These are phyloP conservation scores for Leptarthrus brevirostris DNA, from an alignment of 2,888 invertebrate species.

Conservation along the genomic window DNA sequence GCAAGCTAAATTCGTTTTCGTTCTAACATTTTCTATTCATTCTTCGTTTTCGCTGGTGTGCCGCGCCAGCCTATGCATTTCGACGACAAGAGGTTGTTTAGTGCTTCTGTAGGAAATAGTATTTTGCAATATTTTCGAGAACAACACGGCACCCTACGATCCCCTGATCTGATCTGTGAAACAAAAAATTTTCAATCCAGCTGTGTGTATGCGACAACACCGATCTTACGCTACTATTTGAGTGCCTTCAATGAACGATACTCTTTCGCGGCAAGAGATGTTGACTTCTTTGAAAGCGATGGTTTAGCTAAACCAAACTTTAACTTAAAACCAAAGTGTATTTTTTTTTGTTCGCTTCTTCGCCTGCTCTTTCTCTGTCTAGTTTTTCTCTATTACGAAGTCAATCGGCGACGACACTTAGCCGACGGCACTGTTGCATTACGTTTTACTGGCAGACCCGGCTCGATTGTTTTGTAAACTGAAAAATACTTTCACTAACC, in stretches of 20 bases:
- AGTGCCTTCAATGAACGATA: neutral
- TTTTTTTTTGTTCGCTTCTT: conserved; percentile 3
- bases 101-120: conserved; percentile 13
- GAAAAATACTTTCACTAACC: conserved; percentile 48
- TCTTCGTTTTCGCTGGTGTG: neutral
- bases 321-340: no score
- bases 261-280: neutral
- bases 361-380: conserved; percentile 18
- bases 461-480: conserved; percentile 47
- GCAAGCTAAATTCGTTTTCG: neutral
- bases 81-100: neutral
- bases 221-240: neutral
- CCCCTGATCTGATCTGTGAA: neutral
- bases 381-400: conserved; percentile 40
- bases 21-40: conserved; percentile 11
- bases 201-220: neutral
- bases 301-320: conserved; percentile 9
- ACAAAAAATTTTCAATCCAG: conserved; percentile 1
- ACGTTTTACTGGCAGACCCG: conserved; percentile 19
- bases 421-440: conserved; percentile 35
- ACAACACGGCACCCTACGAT: neutral
- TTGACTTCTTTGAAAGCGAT: neutral
- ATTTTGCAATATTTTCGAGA: conserved; percentile 36
- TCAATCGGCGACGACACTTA: conserved; percentile 19
- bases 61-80: neutral